phyloP scores from a whole-genome alignment of 2,888 invertebrate genomes.

The Erebia palarica region DNA sequence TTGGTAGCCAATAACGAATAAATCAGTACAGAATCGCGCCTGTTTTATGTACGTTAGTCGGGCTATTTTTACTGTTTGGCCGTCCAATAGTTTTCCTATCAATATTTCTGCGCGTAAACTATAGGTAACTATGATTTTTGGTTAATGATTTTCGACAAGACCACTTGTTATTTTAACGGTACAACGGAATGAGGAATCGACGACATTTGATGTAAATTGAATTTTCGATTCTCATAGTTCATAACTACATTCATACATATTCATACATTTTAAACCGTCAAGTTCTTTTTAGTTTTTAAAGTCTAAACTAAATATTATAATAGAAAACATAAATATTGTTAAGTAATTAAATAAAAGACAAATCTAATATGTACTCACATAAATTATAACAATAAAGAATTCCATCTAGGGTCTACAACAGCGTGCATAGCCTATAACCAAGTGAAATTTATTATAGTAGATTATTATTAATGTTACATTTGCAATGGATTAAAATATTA shows the following conservation, averaged over 20 bases:
- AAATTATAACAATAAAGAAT: too few species aligned
- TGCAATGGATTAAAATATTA: too few species aligned
- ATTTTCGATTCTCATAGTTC: background rate
- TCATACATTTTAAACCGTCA: background rate
- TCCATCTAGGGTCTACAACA: too few species aligned
- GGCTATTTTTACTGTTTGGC: conserved; percentile 67
- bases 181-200: conserved; percentile 36
- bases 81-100: conserved; percentile 62
- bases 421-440: too few species aligned
- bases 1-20: conserved; percentile 71
- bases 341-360: too few species aligned
- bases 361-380: too few species aligned
- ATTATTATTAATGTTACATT: too few species aligned
- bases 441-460: too few species aligned
- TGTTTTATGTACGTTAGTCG: conserved; percentile 77
- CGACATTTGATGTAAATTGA: conserved; percentile 25
- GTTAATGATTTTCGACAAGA: conserved; percentile 42
- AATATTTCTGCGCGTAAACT: conserved; percentile 59
- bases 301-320: too few species aligned
- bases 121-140: conserved; percentile 45
- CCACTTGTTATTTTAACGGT: conserved; percentile 40
- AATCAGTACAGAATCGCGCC: conserved; percentile 74
- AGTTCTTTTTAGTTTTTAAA: background rate
- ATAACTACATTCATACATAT: too few species aligned
- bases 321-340: too few species aligned